Evolutionary conservation across 2,113 vertebrate genomes (phyloP), one percentile per base, ranked within the genome.

Genomic region (Pituophis catenifer): DNA sequence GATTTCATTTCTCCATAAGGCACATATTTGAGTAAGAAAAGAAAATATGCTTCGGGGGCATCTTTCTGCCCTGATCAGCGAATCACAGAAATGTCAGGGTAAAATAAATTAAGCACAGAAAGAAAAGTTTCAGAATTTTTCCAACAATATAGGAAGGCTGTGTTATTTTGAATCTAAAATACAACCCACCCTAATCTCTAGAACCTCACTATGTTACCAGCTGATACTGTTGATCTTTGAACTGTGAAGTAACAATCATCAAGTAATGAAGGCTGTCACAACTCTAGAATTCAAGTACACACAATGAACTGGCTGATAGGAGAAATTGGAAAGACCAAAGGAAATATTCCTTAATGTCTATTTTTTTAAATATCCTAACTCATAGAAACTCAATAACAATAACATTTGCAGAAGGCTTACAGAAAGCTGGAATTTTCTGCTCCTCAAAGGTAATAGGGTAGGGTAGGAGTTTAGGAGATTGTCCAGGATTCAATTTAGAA

Each of bases 1-100:
- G 21, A 19, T 95, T 95, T 93, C 88, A 94, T 5, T 87, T 92
- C 85, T 93, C 54, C 44, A 93, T 33, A 44, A 92, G 9, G 50
- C 13, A 19, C 11, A 91, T 0, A 0, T 95, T 93, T 96, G 21
- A 59, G 50, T 93, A 0, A 0, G 26, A 89, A 92, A 44, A 57
- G 33, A 38, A 94, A 95, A 93, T 8, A 86, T 50, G 52, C 91
- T 88, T 53, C 19, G 1, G 75, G 29, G 86, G 29, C 5, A 24
- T 38, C n/a, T 65, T 26, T n/a, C 9, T 62, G 0, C 38, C n/a
- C 55, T 93, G 89, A 90, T 6, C 1, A 57, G 48, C 33, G 89
- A 93, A 89, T 10, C 55, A 75, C 0, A 0, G 3, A 5, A 1
- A 5, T 62, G 7, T 91, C 91, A 85, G 21, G 62, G n/a, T 58